Conservation (phyloP, 2,113 vertebrate species). For the Caranx melampygus region DNA sequence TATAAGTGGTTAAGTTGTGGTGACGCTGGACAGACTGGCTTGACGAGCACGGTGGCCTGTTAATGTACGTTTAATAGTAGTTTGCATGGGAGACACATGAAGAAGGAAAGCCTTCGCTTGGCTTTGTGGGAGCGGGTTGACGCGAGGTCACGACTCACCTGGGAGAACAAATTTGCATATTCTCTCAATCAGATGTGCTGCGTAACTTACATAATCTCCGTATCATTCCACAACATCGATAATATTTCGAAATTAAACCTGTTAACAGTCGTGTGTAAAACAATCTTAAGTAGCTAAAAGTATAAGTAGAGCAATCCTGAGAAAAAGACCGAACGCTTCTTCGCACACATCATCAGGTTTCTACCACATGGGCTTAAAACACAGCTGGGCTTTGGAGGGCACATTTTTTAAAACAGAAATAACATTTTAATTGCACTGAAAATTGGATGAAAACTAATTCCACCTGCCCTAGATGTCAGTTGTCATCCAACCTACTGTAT, state of each 20-base stretch:
- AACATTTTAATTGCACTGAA: conserved; percentile 58
- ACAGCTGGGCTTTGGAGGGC: neutral
- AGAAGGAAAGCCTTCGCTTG: neutral
- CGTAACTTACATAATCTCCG: neutral
- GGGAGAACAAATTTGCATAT: neutral
- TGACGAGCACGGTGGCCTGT: neutral
- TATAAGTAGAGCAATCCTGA: conserved; percentile 12
- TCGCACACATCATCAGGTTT: conserved; percentile 12
- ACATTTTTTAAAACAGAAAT: conserved; percentile 26
- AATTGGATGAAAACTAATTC: conserved; percentile 59
- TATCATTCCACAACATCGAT: neutral
- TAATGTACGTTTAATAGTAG: neutral
- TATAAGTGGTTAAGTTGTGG: neutral
- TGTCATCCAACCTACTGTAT: conserved; percentile 27
- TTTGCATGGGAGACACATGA: too few relatives aligned
- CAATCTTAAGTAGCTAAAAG: neutral
- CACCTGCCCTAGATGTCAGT: conserved; percentile 42
- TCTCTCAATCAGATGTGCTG: neutral
- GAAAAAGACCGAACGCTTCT: neutral
- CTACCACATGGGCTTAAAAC: conserved; percentile 31
- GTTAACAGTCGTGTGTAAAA: conserved; percentile 3
- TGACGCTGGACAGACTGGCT: neutral
- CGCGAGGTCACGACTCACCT: neutral
- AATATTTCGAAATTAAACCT: neutral
- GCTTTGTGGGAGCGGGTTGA: too few relatives aligned